These are phyloP conservation scores for Alsophila aescularia DNA, from an alignment of 2,888 invertebrate genomes.

Conservation along the genomic window DNA sequence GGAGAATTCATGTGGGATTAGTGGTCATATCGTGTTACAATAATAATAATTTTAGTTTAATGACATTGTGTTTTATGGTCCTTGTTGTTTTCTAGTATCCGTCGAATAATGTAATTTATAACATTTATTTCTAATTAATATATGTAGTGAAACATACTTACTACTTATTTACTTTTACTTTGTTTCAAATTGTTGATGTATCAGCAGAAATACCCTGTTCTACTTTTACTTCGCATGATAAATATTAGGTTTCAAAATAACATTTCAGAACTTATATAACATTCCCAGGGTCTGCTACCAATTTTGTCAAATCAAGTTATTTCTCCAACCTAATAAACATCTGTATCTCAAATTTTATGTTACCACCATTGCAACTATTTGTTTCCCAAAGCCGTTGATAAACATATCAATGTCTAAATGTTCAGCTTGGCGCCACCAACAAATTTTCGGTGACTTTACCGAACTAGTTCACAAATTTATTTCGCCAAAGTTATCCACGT, in stretches of 20 bases:
- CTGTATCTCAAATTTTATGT: constrained; percentile 1
- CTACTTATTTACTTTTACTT: too few relatives aligned
- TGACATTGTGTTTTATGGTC: constrained; percentile 22
- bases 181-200: too few relatives aligned
- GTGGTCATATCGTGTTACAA: constrained; percentile 29
- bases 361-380: constrained; percentile 2
- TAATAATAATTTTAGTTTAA: constrained; percentile 18
- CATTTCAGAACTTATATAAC: too few relatives aligned
- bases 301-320: neutral
- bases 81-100: constrained; percentile 9
- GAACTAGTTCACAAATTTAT: constrained; percentile 28
- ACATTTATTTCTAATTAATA: too few relatives aligned
- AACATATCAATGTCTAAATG: constrained; percentile 8
- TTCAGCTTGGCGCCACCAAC: constrained; percentile 10
- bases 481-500: constrained; percentile 26
- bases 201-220: too few relatives aligned
- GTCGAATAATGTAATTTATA: neutral
- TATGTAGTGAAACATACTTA: too few relatives aligned
- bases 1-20: constrained; percentile 23
- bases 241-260: too few relatives aligned
- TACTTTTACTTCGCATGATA: too few relatives aligned
- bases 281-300: too few relatives aligned
- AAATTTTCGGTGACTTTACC: constrained; percentile 8
- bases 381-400: constrained; percentile 1
- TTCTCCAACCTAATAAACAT: constrained; percentile 7